These are phyloP conservation scores for Henricia sp. DNA, from an alignment of 53 echinoderm and acorn worm species.

Conservation along the genomic window DNA sequence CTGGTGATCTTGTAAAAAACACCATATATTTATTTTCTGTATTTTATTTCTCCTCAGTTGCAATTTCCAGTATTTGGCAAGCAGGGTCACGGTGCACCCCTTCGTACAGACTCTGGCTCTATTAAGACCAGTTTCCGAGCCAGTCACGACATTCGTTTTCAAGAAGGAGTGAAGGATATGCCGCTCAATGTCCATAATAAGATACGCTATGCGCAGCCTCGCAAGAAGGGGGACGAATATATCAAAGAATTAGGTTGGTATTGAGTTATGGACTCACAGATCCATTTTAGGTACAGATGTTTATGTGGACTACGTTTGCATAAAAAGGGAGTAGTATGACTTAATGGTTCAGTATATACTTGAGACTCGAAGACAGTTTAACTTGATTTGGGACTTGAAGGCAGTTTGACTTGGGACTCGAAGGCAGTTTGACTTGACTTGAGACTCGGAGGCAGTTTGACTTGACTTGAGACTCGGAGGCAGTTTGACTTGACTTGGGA, in stretches of 20 bases:
- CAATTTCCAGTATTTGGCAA: constrained; percentile 82
- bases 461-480: no score
- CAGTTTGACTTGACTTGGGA: no score
- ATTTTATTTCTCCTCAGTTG: constrained; percentile 36
- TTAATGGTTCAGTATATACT: no score
- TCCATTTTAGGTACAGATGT: no score
- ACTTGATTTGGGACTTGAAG: no score
- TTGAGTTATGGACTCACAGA: not conserved
- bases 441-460: no score
- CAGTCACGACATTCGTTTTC: constrained; percentile 88
- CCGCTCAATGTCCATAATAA: constrained; percentile 70
- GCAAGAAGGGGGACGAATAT: constrained; percentile 68
- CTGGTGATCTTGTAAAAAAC: not conserved
- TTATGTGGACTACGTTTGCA: no score
- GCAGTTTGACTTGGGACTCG: no score
- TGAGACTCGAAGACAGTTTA: no score
- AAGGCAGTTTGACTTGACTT: no score
- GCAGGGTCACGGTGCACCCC: constrained; percentile 89
- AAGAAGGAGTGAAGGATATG: constrained; percentile 69
- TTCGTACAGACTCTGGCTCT: constrained; percentile 83
- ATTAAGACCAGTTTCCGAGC: constrained; percentile 75
- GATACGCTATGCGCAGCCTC: constrained; percentile 76
- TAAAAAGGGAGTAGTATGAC: no score
- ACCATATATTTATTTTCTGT: not conserved
- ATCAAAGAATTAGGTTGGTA: constrained; percentile 73